Evolutionary conservation across 2,888 invertebrate genomes (phyloP).

Genomic region (Margaritifera margaritifera): DNA sequence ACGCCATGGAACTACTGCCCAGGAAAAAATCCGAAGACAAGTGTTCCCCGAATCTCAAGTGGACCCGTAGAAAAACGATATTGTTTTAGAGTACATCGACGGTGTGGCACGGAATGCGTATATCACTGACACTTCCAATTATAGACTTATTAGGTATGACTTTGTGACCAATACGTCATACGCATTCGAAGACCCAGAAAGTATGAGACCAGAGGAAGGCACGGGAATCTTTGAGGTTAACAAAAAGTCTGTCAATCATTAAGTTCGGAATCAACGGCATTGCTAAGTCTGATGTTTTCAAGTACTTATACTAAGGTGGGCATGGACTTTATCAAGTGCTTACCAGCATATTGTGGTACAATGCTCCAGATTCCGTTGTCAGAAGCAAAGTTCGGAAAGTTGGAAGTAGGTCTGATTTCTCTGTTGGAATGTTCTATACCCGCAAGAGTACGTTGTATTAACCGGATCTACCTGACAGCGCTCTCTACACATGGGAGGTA

Average conservation of each 20-base stretch:
- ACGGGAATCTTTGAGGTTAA: slow-evolving; percentile 13
- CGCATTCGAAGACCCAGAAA: slow-evolving; percentile 20
- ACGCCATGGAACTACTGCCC: slow-evolving; percentile 31
- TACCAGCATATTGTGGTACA: slow-evolving; percentile 16
- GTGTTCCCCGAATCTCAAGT: slow-evolving; percentile 30
- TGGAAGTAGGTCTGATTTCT: slow-evolving; percentile 26
- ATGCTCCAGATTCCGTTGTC: neutral
- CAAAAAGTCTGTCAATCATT: neutral
- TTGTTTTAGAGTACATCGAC: slow-evolving; percentile 41
- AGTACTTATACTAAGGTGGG: slow-evolving; percentile 36
- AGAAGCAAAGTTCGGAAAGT: slow-evolving; percentile 14
- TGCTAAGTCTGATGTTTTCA: slow-evolving; percentile 39
- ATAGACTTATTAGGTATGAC: slow-evolving; percentile 33
- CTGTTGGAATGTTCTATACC: slow-evolving; percentile 29
- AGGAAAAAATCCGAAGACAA: slow-evolving; percentile 32
- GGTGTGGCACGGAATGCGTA: slow-evolving; percentile 33
- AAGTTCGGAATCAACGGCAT: slow-evolving; percentile 33
- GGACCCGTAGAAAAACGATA: slow-evolving; percentile 24
- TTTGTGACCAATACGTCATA: slow-evolving; percentile 13
- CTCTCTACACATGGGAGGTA: slow-evolving; percentile 33
- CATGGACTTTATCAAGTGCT: slow-evolving; percentile 23
- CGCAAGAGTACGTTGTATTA: slow-evolving; percentile 25
- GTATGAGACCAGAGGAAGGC: slow-evolving; percentile 10
- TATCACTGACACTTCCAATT: slow-evolving; percentile 33
- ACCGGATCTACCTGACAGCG: slow-evolving; percentile 26